Conservation (phyloP, 2,888 invertebrate species). For the Xanthorhoe spadicearia region DNA sequence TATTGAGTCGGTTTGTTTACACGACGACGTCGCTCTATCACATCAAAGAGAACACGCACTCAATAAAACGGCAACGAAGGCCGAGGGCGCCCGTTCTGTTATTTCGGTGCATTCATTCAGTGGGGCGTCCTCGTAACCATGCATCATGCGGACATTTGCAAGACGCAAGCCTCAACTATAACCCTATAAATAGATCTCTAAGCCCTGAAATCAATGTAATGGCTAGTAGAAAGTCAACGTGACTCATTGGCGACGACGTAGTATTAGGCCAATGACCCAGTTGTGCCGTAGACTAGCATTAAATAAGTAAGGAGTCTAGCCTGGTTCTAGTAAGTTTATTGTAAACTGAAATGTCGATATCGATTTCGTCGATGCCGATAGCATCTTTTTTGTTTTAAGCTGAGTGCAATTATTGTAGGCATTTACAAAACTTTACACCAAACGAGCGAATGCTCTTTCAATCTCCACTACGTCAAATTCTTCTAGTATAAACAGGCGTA, state of each 20-base stretch:
- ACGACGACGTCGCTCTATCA: conserved; percentile 46
- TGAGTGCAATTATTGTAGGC: neutral
- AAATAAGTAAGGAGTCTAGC: conserved; percentile 38
- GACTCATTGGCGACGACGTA: conserved; percentile 66
- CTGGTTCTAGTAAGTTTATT: conserved; percentile 16
- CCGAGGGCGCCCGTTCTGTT: conserved; percentile 68
- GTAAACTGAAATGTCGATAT: conserved; percentile 19
- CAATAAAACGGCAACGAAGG: conserved; percentile 60
- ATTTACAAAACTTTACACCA: too few species aligned
- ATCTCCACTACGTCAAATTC: too few species aligned
- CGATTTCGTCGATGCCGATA: conserved; percentile 7
- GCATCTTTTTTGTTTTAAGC: neutral
- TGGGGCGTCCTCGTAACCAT: conserved; percentile 61
- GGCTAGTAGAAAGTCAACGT: conserved; percentile 64
- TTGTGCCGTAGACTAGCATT: conserved; percentile 59
- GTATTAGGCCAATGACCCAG: conserved; percentile 81
- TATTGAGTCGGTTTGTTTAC: conserved; percentile 47
- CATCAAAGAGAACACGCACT: conserved; percentile 47
- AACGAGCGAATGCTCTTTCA: too few species aligned
- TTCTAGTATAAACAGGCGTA: too few species aligned
- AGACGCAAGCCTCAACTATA: conserved; percentile 37
- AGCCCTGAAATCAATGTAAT: conserved; percentile 57
- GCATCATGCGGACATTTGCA: conserved; percentile 53
- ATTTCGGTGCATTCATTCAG: conserved; percentile 77
- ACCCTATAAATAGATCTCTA: conserved; percentile 36